Evolutionary conservation across 2,888 invertebrate genomes (phyloP).

Genomic region (Leptopilina syphax): DNA sequence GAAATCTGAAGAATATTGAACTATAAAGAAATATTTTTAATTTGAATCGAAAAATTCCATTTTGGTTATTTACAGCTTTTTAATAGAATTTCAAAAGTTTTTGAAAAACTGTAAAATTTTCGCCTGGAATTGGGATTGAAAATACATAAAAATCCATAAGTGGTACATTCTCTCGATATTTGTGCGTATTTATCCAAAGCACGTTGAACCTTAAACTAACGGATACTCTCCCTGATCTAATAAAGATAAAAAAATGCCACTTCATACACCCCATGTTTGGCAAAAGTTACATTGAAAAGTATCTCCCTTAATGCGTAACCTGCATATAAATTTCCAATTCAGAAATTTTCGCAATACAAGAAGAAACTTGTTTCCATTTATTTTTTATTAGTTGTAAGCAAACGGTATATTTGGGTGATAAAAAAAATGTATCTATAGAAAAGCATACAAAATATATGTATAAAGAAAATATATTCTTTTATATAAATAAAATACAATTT

Average conservation of each 20-base stretch:
- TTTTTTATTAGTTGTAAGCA: neutral
- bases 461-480: too few relatives aligned
- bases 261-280: constrained; percentile 53
- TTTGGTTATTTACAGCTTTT: too few relatives aligned
- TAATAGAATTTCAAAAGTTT: too few relatives aligned
- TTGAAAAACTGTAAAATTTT: neutral
- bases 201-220: constrained; percentile 70
- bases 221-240: constrained; percentile 72
- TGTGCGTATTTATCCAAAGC: constrained; percentile 67
- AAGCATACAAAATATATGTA: too few relatives aligned
- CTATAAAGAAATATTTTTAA: too few relatives aligned
- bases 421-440: too few relatives aligned
- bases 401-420: neutral
- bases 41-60: too few relatives aligned
- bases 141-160: constrained; percentile 65
- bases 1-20: too few relatives aligned
- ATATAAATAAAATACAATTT: too few relatives aligned
- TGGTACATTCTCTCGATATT: constrained; percentile 67
- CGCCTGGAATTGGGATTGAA: neutral
- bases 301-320: constrained; percentile 68
- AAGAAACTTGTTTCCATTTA: constrained; percentile 25
- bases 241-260: constrained; percentile 74
- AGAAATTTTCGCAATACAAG: constrained; percentile 35
- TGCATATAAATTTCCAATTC: constrained; percentile 75
- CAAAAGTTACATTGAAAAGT: constrained; percentile 73